These are phyloP conservation scores for Megaptera novaeangliae DNA, from an alignment of 2,113 vertebrate species.

Conservation along the genomic window DNA sequence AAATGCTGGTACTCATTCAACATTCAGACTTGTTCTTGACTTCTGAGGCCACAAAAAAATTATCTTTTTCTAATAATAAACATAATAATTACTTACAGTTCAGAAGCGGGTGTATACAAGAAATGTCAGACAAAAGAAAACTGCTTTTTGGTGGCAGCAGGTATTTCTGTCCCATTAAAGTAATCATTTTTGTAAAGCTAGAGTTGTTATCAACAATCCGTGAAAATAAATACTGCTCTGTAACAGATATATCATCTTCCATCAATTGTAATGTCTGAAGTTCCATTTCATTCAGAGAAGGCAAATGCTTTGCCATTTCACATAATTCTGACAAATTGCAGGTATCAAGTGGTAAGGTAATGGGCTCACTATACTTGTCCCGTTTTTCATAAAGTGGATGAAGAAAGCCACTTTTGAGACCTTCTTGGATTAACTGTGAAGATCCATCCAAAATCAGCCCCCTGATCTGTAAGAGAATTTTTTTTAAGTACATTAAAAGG, in stretches of 20 bases:
- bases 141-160: constrained; percentile 88
- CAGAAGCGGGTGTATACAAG: constrained; percentile 87
- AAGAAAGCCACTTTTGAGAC: constrained; percentile 82
- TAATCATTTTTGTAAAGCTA: constrained; percentile 77
- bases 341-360: constrained; percentile 57
- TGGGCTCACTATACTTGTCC: not conserved
- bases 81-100: constrained; percentile 85
- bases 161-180: constrained; percentile 91
- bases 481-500: not conserved
- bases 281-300: constrained; percentile 71
- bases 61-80: constrained; percentile 25
- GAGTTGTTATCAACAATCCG: constrained; percentile 85
- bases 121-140: constrained; percentile 95
- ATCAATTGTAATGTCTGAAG: constrained; percentile 66
- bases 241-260: constrained; percentile 58
- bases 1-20: not conserved
- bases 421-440: constrained; percentile 84
- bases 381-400: constrained; percentile 19
- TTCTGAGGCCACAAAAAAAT: constrained; percentile 21
- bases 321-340: constrained; percentile 89
- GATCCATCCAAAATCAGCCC: constrained; percentile 87
- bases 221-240: constrained; percentile 85
- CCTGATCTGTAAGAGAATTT: constrained; percentile 83
- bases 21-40: constrained; percentile 8
- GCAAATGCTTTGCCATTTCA: constrained; percentile 91